Conservation (phyloP, 2,113 vertebrate species). For the Hypomesus transpacificus region DNA sequence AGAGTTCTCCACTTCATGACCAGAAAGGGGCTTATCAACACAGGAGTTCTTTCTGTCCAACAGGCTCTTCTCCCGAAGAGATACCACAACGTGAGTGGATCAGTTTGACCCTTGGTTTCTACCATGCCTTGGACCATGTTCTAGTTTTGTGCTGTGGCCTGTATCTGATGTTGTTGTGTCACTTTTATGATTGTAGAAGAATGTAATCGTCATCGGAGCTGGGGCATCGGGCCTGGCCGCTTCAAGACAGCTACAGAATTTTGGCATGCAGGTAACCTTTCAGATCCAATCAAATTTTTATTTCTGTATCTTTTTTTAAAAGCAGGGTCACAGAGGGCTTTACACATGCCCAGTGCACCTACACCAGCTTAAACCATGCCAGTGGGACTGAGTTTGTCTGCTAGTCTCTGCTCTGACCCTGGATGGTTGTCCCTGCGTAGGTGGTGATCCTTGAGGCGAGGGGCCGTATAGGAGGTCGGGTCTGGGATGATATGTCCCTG, state of each 20-base stretch:
- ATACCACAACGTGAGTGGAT: conserved; percentile 77
- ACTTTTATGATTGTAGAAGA: conserved; percentile 70
- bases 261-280: conserved; percentile 86
- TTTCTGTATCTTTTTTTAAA: too few relatives aligned
- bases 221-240: conserved; percentile 92
- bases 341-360: too few relatives aligned
- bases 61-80: conserved; percentile 83
- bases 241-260: conserved; percentile 90
- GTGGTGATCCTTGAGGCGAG: conserved; percentile 91
- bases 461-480: conserved; percentile 90
- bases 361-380: conserved; percentile 24
- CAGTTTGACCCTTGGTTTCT: neutral
- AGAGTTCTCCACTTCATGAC: conserved; percentile 93
- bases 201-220: conserved; percentile 87
- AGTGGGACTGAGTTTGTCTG: neutral
- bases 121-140: neutral
- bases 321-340: too few relatives aligned
- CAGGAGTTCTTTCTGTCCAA: conserved; percentile 82
- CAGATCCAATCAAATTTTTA: neutral
- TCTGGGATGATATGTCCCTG: conserved; percentile 89
- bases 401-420: neutral
- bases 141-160: neutral
- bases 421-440: conserved; percentile 55
- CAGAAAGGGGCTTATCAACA: conserved; percentile 95
- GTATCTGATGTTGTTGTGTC: conserved; percentile 2